phyloP scores from a whole-genome alignment of 2,797 vertebrate species.

The Aplochiton taeniatus region DNA sequence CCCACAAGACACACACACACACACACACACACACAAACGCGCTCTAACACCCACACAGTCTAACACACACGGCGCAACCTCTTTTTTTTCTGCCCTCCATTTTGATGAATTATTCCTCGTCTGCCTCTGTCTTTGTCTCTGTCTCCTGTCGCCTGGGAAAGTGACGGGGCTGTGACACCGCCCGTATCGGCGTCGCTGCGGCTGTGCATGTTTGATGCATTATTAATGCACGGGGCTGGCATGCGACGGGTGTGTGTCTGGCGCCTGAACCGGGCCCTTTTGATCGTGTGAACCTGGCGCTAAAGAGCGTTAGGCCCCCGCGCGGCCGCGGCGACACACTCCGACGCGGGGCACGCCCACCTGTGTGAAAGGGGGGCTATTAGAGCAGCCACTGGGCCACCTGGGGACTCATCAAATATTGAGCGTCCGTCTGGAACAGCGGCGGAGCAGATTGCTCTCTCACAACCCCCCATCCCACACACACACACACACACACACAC shows the following conservation, averaged over 20 bases:
- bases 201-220: conserved; percentile 45
- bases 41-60: background rate
- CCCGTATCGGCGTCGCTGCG: background rate
- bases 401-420: conserved; percentile 67
- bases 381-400: conserved; percentile 49
- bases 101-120: background rate
- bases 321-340: background rate
- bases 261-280: conserved; percentile 43
- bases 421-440: conserved; percentile 37
- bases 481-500: conserved; percentile 3
- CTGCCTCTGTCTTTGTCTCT: background rate
- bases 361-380: conserved; percentile 47
- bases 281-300: conserved; percentile 46
- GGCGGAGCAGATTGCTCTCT: background rate
- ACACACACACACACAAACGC: background rate
- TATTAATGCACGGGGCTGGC: conserved; percentile 55
- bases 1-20: background rate
- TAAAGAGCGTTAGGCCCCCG: background rate
- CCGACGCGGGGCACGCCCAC: conserved; percentile 18
- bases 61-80: background rate
- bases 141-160: background rate
- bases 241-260: conserved; percentile 40
- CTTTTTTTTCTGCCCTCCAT: too few relatives aligned
- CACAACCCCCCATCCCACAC: background rate
- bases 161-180: background rate